phyloP scores from a whole-genome alignment of 2,888 invertebrate species.

The Poecilobothrus nobilitatus region DNA sequence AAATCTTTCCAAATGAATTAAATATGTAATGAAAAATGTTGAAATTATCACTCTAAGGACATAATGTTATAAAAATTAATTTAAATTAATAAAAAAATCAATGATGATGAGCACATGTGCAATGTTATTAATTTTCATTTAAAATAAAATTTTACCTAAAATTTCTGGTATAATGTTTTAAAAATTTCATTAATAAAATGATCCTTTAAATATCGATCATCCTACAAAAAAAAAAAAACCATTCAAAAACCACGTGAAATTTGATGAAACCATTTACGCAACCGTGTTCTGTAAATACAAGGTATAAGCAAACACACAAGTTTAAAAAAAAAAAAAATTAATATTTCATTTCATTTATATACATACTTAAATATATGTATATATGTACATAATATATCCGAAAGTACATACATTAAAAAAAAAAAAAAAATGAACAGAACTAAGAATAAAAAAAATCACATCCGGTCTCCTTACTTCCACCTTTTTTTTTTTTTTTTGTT shows the following conservation, averaged over 20 bases:
- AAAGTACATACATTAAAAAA: not conserved
- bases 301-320: not conserved
- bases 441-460: constrained; percentile 4
- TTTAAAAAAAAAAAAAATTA: not conserved
- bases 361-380: not conserved
- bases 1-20: no score
- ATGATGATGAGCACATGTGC: no score
- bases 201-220: no score
- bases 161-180: no score
- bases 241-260: not conserved
- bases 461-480: constrained; percentile 12
- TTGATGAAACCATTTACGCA: not conserved
- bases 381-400: not conserved
- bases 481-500: not conserved
- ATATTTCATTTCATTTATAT: not conserved
- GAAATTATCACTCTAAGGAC: no score
- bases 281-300: not conserved
- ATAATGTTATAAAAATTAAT: no score
- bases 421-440: not conserved
- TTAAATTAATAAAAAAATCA: no score
- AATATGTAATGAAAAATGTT: no score
- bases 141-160: no score
- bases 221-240: no score
- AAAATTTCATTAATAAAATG: no score
- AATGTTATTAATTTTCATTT: no score